Evolutionary conservation across 2,797 vertebrate species (phyloP).

Genomic region (Neomorphus geoffroyi): DNA sequence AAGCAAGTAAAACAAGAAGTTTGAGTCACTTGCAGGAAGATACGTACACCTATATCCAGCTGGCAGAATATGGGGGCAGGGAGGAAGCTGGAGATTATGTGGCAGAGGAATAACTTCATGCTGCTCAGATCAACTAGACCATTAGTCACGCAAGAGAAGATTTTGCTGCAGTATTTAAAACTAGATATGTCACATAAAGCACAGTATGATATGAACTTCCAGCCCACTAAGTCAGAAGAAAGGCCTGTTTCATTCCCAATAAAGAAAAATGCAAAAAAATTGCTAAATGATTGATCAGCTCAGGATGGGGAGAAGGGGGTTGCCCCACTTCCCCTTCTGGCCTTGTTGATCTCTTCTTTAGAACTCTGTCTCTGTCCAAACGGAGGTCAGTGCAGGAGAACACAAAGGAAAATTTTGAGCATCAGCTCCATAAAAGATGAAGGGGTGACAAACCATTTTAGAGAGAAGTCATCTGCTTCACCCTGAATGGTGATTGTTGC

Average conservation of each 20-base stretch:
- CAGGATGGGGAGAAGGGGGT: background rate
- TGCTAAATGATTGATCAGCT: background rate
- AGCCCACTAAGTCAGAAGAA: background rate
- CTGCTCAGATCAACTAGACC: background rate
- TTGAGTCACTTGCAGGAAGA: background rate
- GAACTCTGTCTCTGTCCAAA: background rate
- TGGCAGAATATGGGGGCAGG: background rate
- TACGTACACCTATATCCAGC: background rate
- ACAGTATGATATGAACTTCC: background rate
- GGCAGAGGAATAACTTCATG: background rate
- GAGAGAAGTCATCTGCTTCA: background rate
- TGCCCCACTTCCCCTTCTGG: background rate
- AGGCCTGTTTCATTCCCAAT: background rate
- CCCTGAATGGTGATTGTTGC: fast-evolving
- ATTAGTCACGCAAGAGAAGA: background rate
- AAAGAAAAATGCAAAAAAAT: background rate
- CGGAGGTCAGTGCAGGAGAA: background rate
- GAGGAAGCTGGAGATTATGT: background rate
- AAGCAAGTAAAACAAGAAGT: background rate
- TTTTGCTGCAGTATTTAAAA: background rate
- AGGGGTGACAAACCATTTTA: background rate
- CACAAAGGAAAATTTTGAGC: background rate
- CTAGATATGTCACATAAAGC: background rate
- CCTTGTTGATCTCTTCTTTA: background rate
- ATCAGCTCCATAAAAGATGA: background rate